Conservation (phyloP, 2,797 vertebrate genomes). For the Eptatretus atami region DNA sequence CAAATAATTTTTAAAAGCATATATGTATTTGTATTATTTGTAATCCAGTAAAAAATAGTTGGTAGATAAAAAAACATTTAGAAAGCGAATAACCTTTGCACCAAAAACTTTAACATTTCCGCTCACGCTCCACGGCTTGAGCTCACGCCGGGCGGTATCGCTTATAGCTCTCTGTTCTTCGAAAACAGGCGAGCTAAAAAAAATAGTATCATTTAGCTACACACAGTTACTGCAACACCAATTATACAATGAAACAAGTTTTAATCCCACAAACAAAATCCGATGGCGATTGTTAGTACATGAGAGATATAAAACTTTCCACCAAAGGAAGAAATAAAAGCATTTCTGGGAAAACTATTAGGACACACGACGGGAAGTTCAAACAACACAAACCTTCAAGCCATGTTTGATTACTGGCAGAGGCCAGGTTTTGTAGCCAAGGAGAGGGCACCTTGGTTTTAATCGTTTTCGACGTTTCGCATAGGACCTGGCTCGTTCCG, state of each 20-base stretch:
- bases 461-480: conserved; percentile 39
- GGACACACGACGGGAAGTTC: neutral
- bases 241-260: neutral
- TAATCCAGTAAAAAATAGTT: no score
- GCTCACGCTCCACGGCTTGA: no score
- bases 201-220: no score
- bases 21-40: no score
- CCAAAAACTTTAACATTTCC: no score
- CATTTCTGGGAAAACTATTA: neutral
- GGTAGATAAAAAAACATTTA: no score
- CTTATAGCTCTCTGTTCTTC: no score
- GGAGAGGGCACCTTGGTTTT: conserved; percentile 51
- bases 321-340: conserved; percentile 9
- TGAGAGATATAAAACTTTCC: neutral
- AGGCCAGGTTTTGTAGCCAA: conserved; percentile 52
- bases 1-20: no score
- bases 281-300: neutral
- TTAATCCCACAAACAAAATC: neutral
- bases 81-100: no score
- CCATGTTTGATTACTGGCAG: conserved; percentile 65
- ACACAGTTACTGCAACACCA: no score
- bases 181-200: no score
- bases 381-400: conserved; percentile 22
- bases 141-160: no score
- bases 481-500: conserved; percentile 67